phyloP scores from a whole-genome alignment of 2,113 vertebrate genomes.

The Caracal caracal region DNA sequence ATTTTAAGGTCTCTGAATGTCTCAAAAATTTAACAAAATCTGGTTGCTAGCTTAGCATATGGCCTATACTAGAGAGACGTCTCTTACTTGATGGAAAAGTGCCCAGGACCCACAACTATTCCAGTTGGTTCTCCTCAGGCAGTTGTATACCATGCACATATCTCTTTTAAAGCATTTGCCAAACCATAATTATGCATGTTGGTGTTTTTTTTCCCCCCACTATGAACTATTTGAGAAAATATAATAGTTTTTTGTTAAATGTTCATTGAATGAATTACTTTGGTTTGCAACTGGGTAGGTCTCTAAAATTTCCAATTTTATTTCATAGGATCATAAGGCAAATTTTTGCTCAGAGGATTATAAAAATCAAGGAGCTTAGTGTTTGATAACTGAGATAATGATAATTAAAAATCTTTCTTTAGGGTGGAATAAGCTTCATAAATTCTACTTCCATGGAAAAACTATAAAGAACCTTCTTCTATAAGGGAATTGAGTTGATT shows the following conservation, averaged over 20 bases:
- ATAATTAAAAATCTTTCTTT: neutral
- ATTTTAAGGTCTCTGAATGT: conserved; percentile 35
- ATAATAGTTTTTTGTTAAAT: neutral
- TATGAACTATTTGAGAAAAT: neutral
- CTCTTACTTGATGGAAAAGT: neutral
- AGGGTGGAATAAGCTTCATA: neutral
- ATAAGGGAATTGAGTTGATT: neutral
- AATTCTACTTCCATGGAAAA: neutral
- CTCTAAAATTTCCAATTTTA: neutral
- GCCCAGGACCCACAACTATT: neutral
- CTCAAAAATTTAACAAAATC: conserved; percentile 36
- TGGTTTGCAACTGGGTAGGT: neutral
- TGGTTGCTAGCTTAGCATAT: conserved; percentile 20
- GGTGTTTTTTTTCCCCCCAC: neutral
- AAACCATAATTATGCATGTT: neutral
- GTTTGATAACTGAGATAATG: neutral
- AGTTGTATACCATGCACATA: neutral
- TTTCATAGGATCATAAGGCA: neutral
- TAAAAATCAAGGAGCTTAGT: neutral
- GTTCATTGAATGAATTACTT: neutral
- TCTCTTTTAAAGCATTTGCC: neutral
- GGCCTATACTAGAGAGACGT: neutral
- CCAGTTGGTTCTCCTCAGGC: neutral
- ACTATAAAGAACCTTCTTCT: neutral
- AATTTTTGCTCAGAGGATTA: neutral